Percentiles rank a stretch among this genome's conserved stretches.
Evolutionary conservation across 1,140 invertebrate genomes (phyloP).

Genomic region (Drosophila prosaltans): DNA sequence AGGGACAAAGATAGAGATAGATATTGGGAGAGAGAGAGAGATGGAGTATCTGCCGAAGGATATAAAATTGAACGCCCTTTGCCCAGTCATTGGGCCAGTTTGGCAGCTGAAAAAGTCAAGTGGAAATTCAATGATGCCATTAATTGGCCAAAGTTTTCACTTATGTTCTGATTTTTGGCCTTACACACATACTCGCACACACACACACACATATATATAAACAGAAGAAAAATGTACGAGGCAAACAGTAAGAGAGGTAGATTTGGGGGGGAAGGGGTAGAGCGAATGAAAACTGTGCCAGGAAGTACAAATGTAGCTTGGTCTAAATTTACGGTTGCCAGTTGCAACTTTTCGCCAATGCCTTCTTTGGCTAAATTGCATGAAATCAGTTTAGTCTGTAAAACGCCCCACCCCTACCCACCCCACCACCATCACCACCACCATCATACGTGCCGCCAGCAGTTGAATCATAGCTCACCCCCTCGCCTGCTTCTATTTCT

Average conservation of each 20-base stretch:
- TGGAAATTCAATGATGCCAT: conserved; percentile 82
- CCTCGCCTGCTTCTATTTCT: no score
- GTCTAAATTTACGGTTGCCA: conserved; percentile 74
- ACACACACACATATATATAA: no score
- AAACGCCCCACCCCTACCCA: not conserved
- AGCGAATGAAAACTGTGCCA: conserved; percentile 65
- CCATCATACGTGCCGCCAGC: conserved; percentile 28
- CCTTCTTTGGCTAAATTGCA: conserved; percentile 76
- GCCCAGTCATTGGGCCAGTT: conserved; percentile 74
- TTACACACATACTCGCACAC: conserved; percentile 15
- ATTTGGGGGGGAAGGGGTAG: not conserved
- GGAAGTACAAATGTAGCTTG: conserved; percentile 73
- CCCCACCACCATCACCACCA: not conserved
- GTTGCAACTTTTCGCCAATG: conserved; percentile 68
- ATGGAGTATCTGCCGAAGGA: conserved; percentile 36
- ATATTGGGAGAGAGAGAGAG: not conserved
- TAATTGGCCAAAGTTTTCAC: conserved; percentile 83
- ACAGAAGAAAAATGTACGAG: conserved; percentile 2
- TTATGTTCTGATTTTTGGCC: conserved; percentile 77
- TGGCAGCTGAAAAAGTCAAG: conserved; percentile 80
- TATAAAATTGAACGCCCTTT: conserved; percentile 80
- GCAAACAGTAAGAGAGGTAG: not conserved
- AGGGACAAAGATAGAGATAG: not conserved
- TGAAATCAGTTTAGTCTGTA: conserved; percentile 76
- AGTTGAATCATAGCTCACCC: not conserved